A percentile compares a stretch with the other conserved stretches of the same genome.
phyloP scores from a whole-genome alignment of 2,113 vertebrate genomes.

The Mungos mungo region DNA sequence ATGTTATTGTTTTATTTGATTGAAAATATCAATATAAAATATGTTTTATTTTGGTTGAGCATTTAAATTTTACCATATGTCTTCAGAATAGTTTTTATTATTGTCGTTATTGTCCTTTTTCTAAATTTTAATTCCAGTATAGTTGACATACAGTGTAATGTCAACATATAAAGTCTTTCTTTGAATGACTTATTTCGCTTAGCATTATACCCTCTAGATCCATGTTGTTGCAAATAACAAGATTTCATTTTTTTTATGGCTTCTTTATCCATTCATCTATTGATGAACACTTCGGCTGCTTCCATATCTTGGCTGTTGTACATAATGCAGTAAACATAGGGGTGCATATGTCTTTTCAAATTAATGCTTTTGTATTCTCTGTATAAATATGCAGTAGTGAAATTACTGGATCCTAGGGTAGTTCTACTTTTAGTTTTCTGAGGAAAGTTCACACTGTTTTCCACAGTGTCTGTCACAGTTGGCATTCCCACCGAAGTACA shows the following conservation, averaged over 20 bases:
- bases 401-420: neutral
- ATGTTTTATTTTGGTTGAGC: neutral
- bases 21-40: constrained; percentile 3
- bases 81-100: neutral
- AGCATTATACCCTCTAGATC: neutral
- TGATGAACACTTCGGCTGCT: neutral
- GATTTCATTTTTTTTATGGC: neutral
- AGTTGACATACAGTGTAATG: neutral
- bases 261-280: neutral
- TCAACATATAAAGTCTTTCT: neutral
- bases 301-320: neutral
- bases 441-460: neutral
- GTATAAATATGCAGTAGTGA: neutral
- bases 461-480: neutral
- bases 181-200: neutral
- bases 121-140: neutral
- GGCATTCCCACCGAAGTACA: neutral
- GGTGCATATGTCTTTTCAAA: neutral
- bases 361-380: neutral
- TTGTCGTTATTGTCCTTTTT: neutral
- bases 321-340: neutral
- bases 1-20: neutral
- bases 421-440: neutral
- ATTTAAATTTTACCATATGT: constrained; percentile 11
- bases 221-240: neutral